Evolutionary conservation across 2,113 vertebrate genomes (phyloP), one percentile per base, ranked within the genome.

Genomic region (Salvelinus namaycush): DNA sequence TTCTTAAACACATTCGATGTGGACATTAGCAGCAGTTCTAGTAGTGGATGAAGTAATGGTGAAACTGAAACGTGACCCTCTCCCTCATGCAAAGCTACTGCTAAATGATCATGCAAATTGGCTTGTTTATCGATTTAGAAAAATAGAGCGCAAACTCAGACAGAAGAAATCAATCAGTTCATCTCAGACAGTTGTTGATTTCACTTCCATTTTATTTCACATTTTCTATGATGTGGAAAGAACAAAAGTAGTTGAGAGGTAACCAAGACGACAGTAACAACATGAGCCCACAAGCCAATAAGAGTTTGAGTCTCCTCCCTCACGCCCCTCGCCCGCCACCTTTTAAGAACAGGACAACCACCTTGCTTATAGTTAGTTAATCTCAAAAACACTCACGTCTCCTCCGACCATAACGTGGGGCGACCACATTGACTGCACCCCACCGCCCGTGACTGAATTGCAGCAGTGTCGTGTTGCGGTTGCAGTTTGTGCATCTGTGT

Each of bases 201-300:
- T 94, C 90, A 94, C 86, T 93, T 93, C 85, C 86, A 83, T 92
- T 92, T 92, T 90, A 88, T 92, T 93, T 94, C 84, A 89, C 88
- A 79, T 90, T 89, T 82, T 88, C 85, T 88, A 93, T 44, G 39
- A 44, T 93, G 93, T 94, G 93, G 92, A 94, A 93, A 94, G 89
- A 90, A 92, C 91, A 93, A 44, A 44, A 76, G 77, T 79, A 79
- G 78, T 75, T 31, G 82, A 87, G 90, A 92, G 86, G 89, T 89
- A 93, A 93, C 91, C 89, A 91, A 91, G 92, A 93, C 39, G 8
- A 44, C 93, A 88, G 87, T 92, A 84, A 91, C 84, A 89, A 44
- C 39, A 44, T 44, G 39, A 44, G 39, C 39, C 39, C 39, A 44
- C 39, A 86, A 90, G 88, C 88, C 88, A 83, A 82, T 65, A 83